A percentile compares a stretch with the other conserved stretches of the same genome.
Conservation (phyloP, 2,888 invertebrate species). For the Agriopis marginaria region DNA sequence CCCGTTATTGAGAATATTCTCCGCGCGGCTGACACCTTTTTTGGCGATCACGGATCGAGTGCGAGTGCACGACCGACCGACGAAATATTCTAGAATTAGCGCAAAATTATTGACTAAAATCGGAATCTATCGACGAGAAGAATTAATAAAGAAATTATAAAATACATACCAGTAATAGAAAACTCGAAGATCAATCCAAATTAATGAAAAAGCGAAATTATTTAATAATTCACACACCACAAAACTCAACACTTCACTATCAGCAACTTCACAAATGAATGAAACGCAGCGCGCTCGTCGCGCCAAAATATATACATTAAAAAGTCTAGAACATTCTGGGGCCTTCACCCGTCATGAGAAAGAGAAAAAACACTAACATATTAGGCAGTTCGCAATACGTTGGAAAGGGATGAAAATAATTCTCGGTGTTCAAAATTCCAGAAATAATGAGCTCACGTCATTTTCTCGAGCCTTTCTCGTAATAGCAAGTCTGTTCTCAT, state of each 20-base stretch:
- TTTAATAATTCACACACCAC: conserved; percentile 66
- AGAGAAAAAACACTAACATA: conserved; percentile 61
- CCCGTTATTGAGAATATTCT: conserved; percentile 55
- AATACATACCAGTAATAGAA: conserved; percentile 63
- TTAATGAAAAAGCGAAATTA: conserved; percentile 54
- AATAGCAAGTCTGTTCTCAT: conserved; percentile 3
- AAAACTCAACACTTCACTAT: conserved; percentile 74
- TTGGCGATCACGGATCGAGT: conserved; percentile 68
- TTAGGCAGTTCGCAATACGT: conserved; percentile 23
- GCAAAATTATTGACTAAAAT: conserved; percentile 24
- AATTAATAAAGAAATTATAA: conserved; percentile 27
- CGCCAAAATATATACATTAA: conserved; percentile 88
- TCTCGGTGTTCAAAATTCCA: conserved; percentile 61
- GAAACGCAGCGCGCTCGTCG: conserved; percentile 84
- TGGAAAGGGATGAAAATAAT: conserved; percentile 79
- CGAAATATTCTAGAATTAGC: conserved; percentile 47
- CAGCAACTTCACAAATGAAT: conserved; percentile 80
- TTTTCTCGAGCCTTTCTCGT: conserved; percentile 36
- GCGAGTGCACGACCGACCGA: conserved; percentile 62
- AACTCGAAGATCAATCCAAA: conserved; percentile 59
- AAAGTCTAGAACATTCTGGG: conserved; percentile 90
- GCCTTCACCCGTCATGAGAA: conserved; percentile 74
- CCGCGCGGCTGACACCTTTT: conserved; percentile 75
- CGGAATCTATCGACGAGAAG: not conserved
- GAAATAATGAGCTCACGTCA: conserved; percentile 61